Conservation (phyloP, 2,888 invertebrate species). For the Eristalinus aeneus region DNA sequence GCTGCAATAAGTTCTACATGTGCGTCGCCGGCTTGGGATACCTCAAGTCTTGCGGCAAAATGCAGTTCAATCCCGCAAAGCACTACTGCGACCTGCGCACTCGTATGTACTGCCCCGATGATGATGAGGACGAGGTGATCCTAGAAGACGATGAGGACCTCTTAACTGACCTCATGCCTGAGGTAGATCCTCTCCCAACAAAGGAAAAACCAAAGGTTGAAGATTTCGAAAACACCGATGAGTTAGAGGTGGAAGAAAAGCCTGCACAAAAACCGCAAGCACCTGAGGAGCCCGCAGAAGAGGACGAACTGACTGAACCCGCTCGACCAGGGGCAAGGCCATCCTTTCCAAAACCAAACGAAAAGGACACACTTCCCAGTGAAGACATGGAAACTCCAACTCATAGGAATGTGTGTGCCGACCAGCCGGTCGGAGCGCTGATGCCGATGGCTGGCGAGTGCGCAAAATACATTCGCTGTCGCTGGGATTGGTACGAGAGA, state of each 20-base stretch:
- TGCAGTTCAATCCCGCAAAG: conserved; percentile 33
- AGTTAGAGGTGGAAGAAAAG: neutral
- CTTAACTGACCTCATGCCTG: neutral
- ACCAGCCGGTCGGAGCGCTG: conserved; percentile 73
- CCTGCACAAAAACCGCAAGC: neutral
- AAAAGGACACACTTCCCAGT: neutral
- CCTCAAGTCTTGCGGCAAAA: conserved; percentile 50
- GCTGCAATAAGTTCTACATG: conserved; percentile 60
- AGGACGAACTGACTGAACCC: neutral
- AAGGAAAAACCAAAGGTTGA: neutral
- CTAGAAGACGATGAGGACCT: conserved; percentile 24
- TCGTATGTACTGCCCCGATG: conserved; percentile 35
- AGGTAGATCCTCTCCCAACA: neutral
- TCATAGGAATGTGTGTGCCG: conserved; percentile 70
- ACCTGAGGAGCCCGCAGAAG: neutral
- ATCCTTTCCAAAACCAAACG: neutral
- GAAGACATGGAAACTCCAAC: neutral
- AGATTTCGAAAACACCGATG: neutral
- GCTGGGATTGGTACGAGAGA: conserved; percentile 56
- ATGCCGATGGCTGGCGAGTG: conserved; percentile 73
- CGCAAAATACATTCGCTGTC: conserved; percentile 68
- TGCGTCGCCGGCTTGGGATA: conserved; percentile 35
- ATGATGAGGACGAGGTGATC: conserved; percentile 20
- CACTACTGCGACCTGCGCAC: conserved; percentile 41
- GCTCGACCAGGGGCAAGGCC: neutral